Percentiles rank a stretch among this genome's conserved stretches.
Evolutionary conservation across 2,113 vertebrate genomes (phyloP).

Genomic region (Mormyrus lacerda): DNA sequence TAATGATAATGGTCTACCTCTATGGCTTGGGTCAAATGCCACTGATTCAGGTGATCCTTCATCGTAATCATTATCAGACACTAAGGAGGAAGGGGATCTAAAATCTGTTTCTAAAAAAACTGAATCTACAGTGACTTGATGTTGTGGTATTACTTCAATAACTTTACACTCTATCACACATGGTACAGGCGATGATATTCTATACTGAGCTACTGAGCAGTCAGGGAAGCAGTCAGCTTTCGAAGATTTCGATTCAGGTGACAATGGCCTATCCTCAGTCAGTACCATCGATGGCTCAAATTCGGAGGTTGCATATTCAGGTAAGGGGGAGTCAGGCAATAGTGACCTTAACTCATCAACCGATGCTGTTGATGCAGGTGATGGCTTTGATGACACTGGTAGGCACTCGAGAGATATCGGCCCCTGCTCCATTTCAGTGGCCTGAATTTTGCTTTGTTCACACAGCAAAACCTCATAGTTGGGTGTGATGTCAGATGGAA

Average conservation of each 20-base stretch:
- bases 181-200: neutral
- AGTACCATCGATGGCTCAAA: constrained; percentile 9
- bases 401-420: neutral
- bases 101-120: neutral
- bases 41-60: neutral
- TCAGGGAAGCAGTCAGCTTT: neutral
- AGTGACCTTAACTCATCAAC: constrained; percentile 30
- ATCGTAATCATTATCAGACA: neutral
- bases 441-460: neutral
- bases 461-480: neutral
- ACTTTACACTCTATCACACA: neutral
- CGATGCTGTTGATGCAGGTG: constrained; percentile 41
- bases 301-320: constrained; percentile 12
- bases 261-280: constrained; percentile 19
- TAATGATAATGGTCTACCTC: neutral
- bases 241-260: constrained; percentile 7
- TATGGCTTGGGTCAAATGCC: neutral
- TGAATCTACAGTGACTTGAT: neutral
- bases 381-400: constrained; percentile 34
- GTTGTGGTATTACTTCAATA: neutral
- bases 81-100: neutral
- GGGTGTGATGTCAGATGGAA: neutral
- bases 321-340: constrained; percentile 39
- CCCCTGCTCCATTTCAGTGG: neutral
- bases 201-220: neutral